These are phyloP conservation scores for Drosophila colorata DNA, from an alignment of 2,888 invertebrate species.

Conservation along the genomic window DNA sequence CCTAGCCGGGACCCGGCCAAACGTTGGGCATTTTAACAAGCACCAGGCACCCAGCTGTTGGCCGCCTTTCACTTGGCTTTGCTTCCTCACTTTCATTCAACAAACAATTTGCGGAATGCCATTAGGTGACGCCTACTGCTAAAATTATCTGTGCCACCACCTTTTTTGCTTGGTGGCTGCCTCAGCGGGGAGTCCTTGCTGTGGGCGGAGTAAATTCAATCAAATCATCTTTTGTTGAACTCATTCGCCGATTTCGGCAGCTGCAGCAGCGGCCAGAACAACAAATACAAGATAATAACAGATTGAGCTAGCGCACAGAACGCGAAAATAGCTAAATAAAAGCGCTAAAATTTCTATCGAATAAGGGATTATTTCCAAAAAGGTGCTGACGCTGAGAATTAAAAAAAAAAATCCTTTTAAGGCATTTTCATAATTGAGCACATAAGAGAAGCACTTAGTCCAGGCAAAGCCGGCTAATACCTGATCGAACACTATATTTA, in stretches of 20 bases:
- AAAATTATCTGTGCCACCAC: slow-evolving; percentile 70
- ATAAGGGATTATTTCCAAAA: too few species aligned
- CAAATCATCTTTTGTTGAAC: slow-evolving; percentile 73
- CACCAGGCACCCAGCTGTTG: slow-evolving; percentile 50
- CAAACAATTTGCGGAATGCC: slow-evolving; percentile 81
- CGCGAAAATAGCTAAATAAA: slow-evolving; percentile 38
- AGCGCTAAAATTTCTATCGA: slow-evolving; percentile 33
- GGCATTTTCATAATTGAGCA: too few species aligned
- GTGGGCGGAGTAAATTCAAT: slow-evolving; percentile 66
- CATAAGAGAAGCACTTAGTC: too few species aligned
- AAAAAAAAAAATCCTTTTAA: too few species aligned
- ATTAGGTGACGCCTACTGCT: slow-evolving; percentile 77
- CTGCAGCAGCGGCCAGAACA: slow-evolving; percentile 21
- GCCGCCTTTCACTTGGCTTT: slow-evolving; percentile 36
- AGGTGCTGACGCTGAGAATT: too few species aligned
- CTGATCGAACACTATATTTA: too few species aligned
- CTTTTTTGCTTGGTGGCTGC: slow-evolving; percentile 22
- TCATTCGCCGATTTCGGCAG: slow-evolving; percentile 10
- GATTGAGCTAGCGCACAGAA: slow-evolving; percentile 23
- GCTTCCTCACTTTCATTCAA: slow-evolving; percentile 52
- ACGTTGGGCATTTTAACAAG: slow-evolving; percentile 64
- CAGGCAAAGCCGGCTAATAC: too few species aligned
- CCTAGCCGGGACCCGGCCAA: slow-evolving; percentile 36
- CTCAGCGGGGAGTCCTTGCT: not conserved
- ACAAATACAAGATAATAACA: slow-evolving; percentile 60